A percentile compares a stretch with the other conserved stretches of the same genome.
Evolutionary conservation across 2,113 vertebrate species (phyloP).

Genomic region (Glaucidium brasilianum): DNA sequence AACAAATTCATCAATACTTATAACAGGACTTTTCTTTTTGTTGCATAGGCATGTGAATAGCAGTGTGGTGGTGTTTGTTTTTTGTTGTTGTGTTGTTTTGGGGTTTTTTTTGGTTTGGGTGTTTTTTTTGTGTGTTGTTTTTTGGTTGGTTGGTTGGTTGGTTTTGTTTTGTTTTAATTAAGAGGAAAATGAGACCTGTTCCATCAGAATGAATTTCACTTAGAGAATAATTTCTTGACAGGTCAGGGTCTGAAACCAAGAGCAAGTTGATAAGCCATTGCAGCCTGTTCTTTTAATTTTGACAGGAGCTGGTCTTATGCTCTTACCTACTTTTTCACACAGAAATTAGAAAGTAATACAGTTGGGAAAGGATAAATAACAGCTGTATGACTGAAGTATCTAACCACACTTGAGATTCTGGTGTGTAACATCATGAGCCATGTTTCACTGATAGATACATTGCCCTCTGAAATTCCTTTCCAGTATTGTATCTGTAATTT

Average conservation of each 20-base stretch:
- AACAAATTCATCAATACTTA: background rate
- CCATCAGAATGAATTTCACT: background rate
- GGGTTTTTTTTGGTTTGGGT: too few relatives aligned
- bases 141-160: background rate
- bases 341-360: background rate
- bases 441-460: background rate
- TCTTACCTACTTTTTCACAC: background rate
- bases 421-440: background rate
- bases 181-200: background rate
- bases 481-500: background rate
- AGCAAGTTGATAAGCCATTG: slow-evolving; percentile 45
- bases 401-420: background rate
- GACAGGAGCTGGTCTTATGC: background rate
- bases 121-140: too few relatives aligned
- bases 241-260: slow-evolving; percentile 26
- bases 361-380: background rate
- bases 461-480: background rate
- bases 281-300: slow-evolving; percentile 12
- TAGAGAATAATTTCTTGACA: background rate
- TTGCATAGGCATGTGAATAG: background rate
- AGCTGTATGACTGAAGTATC: background rate
- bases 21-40: background rate
- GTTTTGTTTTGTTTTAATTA: background rate
- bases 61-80: background rate
- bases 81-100: too few relatives aligned